Percentiles rank a stretch among this genome's conserved stretches.
Conservation (phyloP, 2,888 invertebrate species). For the Watsonalla cultraria region DNA sequence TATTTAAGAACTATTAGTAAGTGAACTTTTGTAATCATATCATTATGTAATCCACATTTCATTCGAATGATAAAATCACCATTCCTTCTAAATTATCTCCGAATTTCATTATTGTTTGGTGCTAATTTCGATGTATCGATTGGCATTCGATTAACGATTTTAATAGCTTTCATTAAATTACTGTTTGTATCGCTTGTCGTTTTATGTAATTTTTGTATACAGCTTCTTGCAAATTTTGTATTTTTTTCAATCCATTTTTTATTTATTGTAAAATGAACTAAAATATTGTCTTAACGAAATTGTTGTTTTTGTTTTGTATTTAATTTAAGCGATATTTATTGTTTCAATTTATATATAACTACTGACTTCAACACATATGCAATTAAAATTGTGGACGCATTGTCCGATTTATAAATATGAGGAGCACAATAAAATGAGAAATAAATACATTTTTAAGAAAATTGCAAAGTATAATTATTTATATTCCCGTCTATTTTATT, state of each 20-base stretch:
- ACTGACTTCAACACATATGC: constrained; percentile 56
- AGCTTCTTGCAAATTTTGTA: constrained; percentile 13
- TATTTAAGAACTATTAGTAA: constrained; percentile 55
- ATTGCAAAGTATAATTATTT: not conserved
- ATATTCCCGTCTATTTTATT: too few species aligned
- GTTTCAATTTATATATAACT: constrained; percentile 55
- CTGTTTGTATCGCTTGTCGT: constrained; percentile 16
- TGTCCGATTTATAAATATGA: constrained; percentile 68
- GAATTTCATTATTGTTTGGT: constrained; percentile 35
- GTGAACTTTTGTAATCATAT: constrained; percentile 77
- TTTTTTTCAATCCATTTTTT: constrained; percentile 6
- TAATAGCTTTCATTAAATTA: constrained; percentile 17
- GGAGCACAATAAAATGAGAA: constrained; percentile 76
- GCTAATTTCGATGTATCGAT: constrained; percentile 40
- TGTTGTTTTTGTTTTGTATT: constrained; percentile 34
- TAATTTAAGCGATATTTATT: constrained; percentile 57
- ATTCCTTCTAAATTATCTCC: constrained; percentile 20
- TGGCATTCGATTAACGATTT: constrained; percentile 15
- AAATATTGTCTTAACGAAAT: constrained; percentile 6
- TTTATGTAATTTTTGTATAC: constrained; percentile 21
- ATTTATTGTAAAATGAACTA: constrained; percentile 5
- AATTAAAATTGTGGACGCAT: constrained; percentile 50
- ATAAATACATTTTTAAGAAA: constrained; percentile 74
- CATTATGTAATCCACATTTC: constrained; percentile 54
- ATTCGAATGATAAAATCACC: constrained; percentile 36